phyloP scores from a whole-genome alignment of 2,797 vertebrate species.

The Notolabrus celidotus region DNA sequence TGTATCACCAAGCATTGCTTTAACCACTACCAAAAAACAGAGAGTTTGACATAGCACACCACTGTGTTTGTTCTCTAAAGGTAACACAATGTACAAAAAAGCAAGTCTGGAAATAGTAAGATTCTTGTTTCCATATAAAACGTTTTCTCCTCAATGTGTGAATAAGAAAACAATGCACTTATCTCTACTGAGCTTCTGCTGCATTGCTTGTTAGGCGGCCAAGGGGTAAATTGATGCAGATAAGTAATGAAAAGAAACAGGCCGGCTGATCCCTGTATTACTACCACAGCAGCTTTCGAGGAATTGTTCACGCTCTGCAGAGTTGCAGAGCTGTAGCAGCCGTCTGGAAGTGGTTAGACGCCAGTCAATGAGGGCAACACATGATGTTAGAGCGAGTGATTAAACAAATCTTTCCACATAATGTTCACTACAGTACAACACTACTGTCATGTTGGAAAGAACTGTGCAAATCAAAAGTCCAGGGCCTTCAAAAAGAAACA shows the following conservation, averaged over 20 bases:
- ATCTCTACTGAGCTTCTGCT: slow-evolving; percentile 82
- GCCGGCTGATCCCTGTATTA: slow-evolving; percentile 74
- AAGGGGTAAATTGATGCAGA: slow-evolving; percentile 80
- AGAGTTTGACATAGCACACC: slow-evolving; percentile 81
- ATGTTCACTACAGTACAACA: slow-evolving; percentile 81
- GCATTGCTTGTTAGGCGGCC: slow-evolving; percentile 81
- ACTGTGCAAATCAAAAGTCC: slow-evolving; percentile 56
- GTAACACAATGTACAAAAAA: slow-evolving; percentile 89
- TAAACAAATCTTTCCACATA: slow-evolving; percentile 75
- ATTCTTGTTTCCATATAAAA: slow-evolving; percentile 86
- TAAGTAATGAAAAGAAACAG: slow-evolving; percentile 79
- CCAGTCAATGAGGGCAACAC: slow-evolving; percentile 64
- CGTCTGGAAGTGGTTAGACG: slow-evolving; percentile 64
- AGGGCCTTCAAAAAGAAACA: slow-evolving; percentile 42
- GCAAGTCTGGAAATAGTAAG: slow-evolving; percentile 86
- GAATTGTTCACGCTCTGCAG: slow-evolving; percentile 69
- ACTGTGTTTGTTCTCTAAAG: slow-evolving; percentile 83
- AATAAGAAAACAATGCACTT: slow-evolving; percentile 88
- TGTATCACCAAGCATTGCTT: slow-evolving; percentile 74
- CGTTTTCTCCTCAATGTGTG: slow-evolving; percentile 65
- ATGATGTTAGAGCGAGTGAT: slow-evolving; percentile 66
- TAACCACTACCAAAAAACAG: slow-evolving; percentile 80
- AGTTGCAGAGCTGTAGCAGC: slow-evolving; percentile 60
- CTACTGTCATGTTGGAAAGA: slow-evolving; percentile 72
- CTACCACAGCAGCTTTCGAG: slow-evolving; percentile 72